Base-by-base conservation (phyloP, 1,140 invertebrate genomes). In the Triops cancriformis region DNA sequence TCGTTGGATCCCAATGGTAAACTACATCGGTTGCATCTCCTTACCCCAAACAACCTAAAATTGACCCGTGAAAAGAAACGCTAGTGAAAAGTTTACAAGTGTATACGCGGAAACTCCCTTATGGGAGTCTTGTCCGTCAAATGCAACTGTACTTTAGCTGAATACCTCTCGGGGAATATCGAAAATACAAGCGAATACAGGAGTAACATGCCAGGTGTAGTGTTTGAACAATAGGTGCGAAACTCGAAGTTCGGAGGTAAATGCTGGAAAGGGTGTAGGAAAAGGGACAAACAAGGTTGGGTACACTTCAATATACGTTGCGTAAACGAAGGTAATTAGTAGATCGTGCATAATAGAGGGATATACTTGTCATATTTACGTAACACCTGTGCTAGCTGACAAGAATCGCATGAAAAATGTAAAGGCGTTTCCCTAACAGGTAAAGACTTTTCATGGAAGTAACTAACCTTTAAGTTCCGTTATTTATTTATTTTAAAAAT, bases 1-100 rank as follows among this genome's bases (percentile, higher is more conserved):
- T 97, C 95, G 80, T 91, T 91, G n/a, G 94, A 90, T 14, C 91
- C 91, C 82, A 98, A 87, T 26, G 80, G 82, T 64, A 80, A 79
- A 18, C 77, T 74, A 45, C 82, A 79, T 75, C 78, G 74, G n/a
- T 76, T 76, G 75, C 78, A 79, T 42, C 78, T 64, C 45, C 78
- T 64, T 27, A 79, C 72, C 28, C 78, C 78, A 43, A 76, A 76
- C 28, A 79, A 43, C 26, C 78, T 79, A 75, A 11, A 37, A 78
- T 27, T 18, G 31, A 77, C 26, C 9, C 42, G 31, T 74, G 28
- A 41, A 41, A 74, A 42, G 5, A 12, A 27, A 73, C 9, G 14
- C 6, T 73, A 23, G 0, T 64, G 23, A 64, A 23, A 23, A 64
- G 51, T 64, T 18, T n/a, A 64, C 51, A 23, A 64, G 31, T 37